Evolutionary conservation across 2,113 vertebrate species (phyloP).

Genomic region (Spermophilus dauricus): DNA sequence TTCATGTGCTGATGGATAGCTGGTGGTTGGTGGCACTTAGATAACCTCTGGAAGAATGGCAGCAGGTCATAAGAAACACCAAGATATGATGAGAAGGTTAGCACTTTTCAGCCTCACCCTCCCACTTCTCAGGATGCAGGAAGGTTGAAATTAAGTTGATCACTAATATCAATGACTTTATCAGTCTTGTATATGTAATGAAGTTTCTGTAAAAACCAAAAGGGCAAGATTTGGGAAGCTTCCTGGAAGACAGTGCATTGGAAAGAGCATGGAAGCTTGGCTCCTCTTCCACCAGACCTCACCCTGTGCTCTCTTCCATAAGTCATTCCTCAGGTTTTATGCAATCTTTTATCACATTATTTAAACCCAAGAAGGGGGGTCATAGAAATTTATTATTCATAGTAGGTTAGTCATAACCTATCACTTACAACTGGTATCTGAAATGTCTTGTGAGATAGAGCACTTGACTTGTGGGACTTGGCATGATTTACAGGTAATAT

Average conservation of each 20-base stretch:
- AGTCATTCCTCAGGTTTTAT: background rate
- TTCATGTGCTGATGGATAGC: background rate
- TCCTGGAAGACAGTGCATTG: background rate
- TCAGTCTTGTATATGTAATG: background rate
- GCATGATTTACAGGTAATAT: background rate
- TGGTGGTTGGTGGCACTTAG: background rate
- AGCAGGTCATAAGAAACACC: background rate
- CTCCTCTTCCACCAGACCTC: background rate
- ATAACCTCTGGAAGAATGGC: too few species aligned
- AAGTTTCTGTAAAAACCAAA: background rate
- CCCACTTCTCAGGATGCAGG: background rate
- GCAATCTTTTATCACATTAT: background rate
- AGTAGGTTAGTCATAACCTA: background rate
- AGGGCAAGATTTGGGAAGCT: fast-evolving
- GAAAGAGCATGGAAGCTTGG: fast-evolving
- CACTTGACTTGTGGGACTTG: background rate
- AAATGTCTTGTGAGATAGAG: background rate
- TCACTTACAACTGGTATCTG: background rate
- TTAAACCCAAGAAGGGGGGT: background rate
- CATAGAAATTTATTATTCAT: background rate
- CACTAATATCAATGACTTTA: background rate
- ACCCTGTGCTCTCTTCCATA: background rate
- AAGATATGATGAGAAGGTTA: background rate
- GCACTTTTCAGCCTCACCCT: background rate
- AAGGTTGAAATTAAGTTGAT: background rate